These are phyloP conservation scores for Dascyllus trimaculatus DNA, from an alignment of 2,113 vertebrate species.

Conservation along the genomic window DNA sequence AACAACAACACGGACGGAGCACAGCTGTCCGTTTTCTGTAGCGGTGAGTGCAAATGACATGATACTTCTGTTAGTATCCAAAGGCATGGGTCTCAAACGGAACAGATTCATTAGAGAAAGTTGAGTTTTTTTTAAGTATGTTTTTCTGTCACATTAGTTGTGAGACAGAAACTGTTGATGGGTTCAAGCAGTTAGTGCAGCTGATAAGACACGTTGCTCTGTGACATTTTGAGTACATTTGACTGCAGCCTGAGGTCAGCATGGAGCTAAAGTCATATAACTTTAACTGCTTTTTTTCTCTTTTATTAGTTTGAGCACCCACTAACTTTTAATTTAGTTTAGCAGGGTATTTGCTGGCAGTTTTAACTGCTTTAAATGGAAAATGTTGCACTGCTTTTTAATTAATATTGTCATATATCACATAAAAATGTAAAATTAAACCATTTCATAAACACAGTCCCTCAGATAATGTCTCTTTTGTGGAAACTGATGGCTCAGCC, in stretches of 20 bases:
- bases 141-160: background rate
- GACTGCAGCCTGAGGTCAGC: conserved; percentile 3
- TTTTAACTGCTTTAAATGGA: background rate
- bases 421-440: background rate
- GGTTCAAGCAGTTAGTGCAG: background rate
- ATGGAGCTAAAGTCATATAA: background rate
- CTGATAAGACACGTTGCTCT: background rate
- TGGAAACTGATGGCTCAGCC: conserved; percentile 20
- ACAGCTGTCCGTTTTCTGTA: background rate
- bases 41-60: conserved; percentile 19
- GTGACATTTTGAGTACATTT: conserved; percentile 4
- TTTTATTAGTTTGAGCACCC: background rate
- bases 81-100: too few relatives aligned
- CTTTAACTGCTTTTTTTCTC: background rate
- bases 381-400: background rate
- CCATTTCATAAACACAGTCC: background rate
- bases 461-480: background rate
- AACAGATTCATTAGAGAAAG: background rate
- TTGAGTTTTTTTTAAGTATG: background rate
- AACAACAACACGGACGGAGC: background rate
- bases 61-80: background rate
- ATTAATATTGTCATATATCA: too few relatives aligned
- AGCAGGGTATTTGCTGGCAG: too few relatives aligned
- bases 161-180: background rate
- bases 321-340: background rate